Percentiles rank a stretch among this genome's conserved stretches.
These are phyloP conservation scores for Helicoverpa armigera DNA, from an alignment of 1,140 invertebrate genomes.

Conservation along the genomic window DNA sequence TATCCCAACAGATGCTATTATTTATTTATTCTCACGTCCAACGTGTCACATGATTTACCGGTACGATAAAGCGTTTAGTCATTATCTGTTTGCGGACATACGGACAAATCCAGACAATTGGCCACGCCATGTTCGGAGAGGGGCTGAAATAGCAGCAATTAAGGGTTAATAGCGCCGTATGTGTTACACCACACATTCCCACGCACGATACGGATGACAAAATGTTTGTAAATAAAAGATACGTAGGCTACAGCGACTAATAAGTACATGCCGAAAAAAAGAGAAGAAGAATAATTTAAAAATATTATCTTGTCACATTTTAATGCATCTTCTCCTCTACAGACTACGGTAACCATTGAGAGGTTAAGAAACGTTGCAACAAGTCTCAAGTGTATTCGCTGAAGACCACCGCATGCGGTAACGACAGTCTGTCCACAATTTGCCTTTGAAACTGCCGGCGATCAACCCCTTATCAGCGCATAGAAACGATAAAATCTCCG, in stretches of 20 bases:
- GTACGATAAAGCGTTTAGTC: constrained; percentile 60
- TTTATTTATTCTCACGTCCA: constrained; percentile 55
- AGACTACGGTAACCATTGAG: constrained; percentile 4
- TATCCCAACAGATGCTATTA: constrained; percentile 13
- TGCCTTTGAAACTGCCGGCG: constrained; percentile 83
- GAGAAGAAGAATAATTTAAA: neutral
- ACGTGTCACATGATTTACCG: constrained; percentile 62
- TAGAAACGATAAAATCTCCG: constrained; percentile 82
- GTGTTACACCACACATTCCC: constrained; percentile 64
- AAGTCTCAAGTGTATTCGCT: constrained; percentile 18
- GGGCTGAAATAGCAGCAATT: constrained; percentile 56
- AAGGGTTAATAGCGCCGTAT: constrained; percentile 60
- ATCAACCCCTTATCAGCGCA: constrained; percentile 78
- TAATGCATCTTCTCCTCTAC: neutral
- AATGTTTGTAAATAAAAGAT: neutral
- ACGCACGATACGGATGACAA: constrained; percentile 58
- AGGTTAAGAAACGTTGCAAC: neutral
- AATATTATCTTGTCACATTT: constrained; percentile 8
- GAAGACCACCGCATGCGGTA: constrained; percentile 75
- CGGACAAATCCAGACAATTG: constrained; percentile 42
- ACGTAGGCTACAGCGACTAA: too few relatives aligned
- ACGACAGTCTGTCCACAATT: constrained; percentile 74
- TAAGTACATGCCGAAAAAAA: neutral
- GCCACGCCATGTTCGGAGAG: constrained; percentile 46
- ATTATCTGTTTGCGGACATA: constrained; percentile 58